These are phyloP conservation scores for Pollachius pollachius DNA, from an alignment of 2,113 vertebrate species.

Conservation along the genomic window DNA sequence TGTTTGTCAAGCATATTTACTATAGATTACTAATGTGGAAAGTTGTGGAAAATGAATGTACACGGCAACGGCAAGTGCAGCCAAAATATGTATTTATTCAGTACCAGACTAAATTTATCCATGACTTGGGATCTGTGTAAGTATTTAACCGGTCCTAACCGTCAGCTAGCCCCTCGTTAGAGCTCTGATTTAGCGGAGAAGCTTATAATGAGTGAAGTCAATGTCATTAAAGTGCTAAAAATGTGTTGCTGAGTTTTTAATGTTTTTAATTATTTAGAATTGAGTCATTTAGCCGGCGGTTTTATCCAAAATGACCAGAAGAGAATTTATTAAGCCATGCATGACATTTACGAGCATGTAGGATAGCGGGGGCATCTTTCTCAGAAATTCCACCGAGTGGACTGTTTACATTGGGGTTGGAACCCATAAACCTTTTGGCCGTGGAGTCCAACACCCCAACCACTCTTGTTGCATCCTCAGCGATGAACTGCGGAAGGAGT, in stretches of 20 bases:
- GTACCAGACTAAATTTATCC: neutral
- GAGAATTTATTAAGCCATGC: too few relatives aligned
- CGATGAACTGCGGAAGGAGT: slow-evolving; percentile 92
- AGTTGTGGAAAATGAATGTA: neutral
- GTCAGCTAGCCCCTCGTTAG: neutral
- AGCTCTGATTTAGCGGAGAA: neutral
- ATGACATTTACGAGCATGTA: too few relatives aligned
- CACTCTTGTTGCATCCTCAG: slow-evolving; percentile 68
- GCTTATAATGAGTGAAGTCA: neutral
- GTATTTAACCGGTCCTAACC: neutral
- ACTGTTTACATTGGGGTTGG: neutral
- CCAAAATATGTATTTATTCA: slow-evolving; percentile 5
- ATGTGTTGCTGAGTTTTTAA: neutral
- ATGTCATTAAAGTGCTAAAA: too few relatives aligned
- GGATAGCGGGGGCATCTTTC: too few relatives aligned
- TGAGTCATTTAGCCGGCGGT: too few relatives aligned
- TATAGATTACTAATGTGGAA: neutral
- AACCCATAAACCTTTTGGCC: neutral
- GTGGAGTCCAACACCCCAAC: too few relatives aligned
- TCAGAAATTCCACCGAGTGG: neutral
- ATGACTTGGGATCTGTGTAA: neutral
- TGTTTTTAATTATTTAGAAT: neutral
- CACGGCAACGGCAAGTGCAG: neutral
- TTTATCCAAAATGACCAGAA: too few relatives aligned
- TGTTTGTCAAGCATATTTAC: slow-evolving; percentile 17